Conservation (phyloP, 2,113 vertebrate genomes). For the Parus major region DNA sequence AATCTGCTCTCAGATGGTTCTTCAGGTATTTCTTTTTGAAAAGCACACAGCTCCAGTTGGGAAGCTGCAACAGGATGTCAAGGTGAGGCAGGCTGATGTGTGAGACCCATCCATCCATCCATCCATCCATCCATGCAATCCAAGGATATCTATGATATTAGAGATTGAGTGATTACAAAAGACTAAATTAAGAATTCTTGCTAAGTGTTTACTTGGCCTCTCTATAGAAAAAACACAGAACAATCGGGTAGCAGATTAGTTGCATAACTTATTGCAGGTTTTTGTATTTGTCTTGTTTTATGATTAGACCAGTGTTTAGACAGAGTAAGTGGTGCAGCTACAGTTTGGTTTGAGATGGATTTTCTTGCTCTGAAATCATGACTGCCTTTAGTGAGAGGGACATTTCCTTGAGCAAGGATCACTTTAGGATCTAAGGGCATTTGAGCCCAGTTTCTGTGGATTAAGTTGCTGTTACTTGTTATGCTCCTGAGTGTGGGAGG, state of each 20-base stretch:
- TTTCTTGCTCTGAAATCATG: neutral
- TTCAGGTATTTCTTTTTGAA: neutral
- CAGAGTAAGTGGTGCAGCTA: neutral
- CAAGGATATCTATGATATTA: neutral
- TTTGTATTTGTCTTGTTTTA: neutral
- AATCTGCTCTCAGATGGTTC: neutral
- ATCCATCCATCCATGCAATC: neutral
- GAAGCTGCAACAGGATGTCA: neutral
- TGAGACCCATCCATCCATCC: neutral
- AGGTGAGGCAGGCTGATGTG: neutral
- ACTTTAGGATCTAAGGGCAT: neutral
- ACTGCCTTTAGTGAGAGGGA: neutral
- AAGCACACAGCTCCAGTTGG: neutral
- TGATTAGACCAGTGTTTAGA: neutral
- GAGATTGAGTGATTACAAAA: neutral
- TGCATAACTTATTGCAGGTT: neutral
- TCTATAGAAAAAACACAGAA: neutral
- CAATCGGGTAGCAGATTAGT: neutral
- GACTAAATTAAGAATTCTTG: neutral
- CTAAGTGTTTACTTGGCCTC: neutral
- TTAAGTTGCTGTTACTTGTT: neutral
- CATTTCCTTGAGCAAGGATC: neutral
- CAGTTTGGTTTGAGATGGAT: neutral
- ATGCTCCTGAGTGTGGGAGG: neutral
- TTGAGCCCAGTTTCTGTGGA: neutral